Base-by-base conservation (phyloP, 2,888 invertebrate genomes). In the Eupithecia inturbata region DNA sequence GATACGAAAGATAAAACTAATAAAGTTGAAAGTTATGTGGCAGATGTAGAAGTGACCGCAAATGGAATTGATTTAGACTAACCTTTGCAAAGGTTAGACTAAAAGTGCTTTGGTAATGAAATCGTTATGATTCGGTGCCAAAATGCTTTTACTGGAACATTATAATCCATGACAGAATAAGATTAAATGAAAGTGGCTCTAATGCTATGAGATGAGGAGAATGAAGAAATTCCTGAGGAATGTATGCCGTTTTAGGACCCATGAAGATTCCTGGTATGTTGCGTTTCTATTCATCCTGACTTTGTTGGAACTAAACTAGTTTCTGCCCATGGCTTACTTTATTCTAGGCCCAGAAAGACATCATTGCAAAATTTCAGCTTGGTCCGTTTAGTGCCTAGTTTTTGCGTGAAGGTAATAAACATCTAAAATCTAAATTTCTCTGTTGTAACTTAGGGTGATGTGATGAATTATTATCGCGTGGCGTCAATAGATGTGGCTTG, bases 51-150 rank as follows among this genome's bases (percentile, higher is more conserved):
- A 69, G 71, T 69, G 72, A 79, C 75, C 68, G 80, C 78, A 80
- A 79, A 81, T 74, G 73, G 75, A 82, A 79, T 83, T 82, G 83
- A 77, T 78, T 80, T 49, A 78, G 78, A 73, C 77, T 88, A 86
- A 89, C 89, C 89, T 89, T 86, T 88, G 77, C 71, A 85, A 83
- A 89, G 89, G 89, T 89, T 87, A 87, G 82, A 75, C 76, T 84
- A 82, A 82, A 85, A 87, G 82, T 82, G 75, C 82, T 79, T 81
- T 79, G 80, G 81, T 82, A 82, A 82, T 82, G 77, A 78, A 79
- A 78, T 77, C 75, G 79, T 81, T 83, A 81, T 79, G 80, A 82
- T 83, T 83, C 79, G 81, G 72, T 79, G 72, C 81, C 78, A 80
- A 82, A 82, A 81, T 79, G 82, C 81, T 83, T 82, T 86, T 82